phyloP scores from a whole-genome alignment of 1,140 invertebrate species.

The Dreissena polymorpha region DNA sequence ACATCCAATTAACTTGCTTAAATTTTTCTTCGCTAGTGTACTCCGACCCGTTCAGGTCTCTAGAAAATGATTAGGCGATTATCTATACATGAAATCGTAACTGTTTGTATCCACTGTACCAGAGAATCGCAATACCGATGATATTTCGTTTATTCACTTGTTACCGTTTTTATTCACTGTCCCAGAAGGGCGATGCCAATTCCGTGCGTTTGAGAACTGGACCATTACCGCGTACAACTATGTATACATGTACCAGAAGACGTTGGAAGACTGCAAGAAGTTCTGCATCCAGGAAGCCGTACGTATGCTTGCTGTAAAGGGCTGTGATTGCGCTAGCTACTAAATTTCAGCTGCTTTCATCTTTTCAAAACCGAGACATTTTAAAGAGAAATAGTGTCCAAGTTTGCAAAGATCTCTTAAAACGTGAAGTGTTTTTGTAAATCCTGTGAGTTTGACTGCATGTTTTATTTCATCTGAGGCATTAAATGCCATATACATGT shows the following conservation, averaged over 20 bases:
- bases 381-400: no score
- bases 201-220: background rate
- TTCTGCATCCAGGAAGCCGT: background rate
- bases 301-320: no score
- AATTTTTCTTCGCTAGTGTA: background rate
- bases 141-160: background rate
- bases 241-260: constrained; percentile 26
- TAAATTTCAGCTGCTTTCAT: no score
- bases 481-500: no score
- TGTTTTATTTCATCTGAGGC: no score
- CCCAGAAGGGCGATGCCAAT: constrained; percentile 23
- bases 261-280: constrained; percentile 18
- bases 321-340: no score
- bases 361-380: no score
- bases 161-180: background rate
- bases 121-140: background rate
- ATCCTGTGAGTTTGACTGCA: no score
- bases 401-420: no score
- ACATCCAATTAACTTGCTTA: no score
- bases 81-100: background rate
- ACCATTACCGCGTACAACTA: constrained; percentile 24
- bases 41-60: background rate
- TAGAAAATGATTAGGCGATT: background rate
- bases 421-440: no score
- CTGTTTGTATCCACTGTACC: background rate